Percentiles rank a stretch among this genome's conserved stretches.
phyloP scores from a whole-genome alignment of 1,140 invertebrate genomes.

The Habropoda laboriosa region DNA sequence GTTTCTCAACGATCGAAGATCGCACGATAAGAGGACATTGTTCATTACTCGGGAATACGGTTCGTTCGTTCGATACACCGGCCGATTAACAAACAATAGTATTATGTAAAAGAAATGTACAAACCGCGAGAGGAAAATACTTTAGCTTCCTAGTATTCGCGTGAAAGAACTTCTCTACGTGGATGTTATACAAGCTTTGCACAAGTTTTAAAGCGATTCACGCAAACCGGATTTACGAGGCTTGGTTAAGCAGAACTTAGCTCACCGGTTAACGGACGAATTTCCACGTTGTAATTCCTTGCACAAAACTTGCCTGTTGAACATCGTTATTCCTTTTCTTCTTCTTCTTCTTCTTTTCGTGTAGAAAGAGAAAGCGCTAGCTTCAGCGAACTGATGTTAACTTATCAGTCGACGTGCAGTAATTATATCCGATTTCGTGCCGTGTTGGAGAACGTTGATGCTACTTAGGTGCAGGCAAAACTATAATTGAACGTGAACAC shows the following conservation, averaged over 20 bases:
- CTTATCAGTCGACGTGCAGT: neutral
- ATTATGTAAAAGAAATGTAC: neutral
- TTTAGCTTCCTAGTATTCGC: neutral
- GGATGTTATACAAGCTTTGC: neutral
- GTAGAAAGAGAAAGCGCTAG: neutral
- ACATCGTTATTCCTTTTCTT: too few relatives aligned
- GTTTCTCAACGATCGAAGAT: neutral
- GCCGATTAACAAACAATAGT: neutral
- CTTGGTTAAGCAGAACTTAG: neutral
- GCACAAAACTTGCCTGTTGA: neutral
- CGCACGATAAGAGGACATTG: neutral
- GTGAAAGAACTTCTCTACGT: neutral
- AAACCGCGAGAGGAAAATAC: neutral
- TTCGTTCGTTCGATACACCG: neutral
- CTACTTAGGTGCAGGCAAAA: neutral
- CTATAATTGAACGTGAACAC: too few relatives aligned
- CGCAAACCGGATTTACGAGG: constrained; percentile 3
- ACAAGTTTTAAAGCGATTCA: neutral
- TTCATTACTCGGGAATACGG: neutral
- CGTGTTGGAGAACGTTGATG: neutral
- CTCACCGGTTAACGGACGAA: neutral
- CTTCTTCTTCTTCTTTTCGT: too few relatives aligned
- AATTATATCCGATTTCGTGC: too few relatives aligned
- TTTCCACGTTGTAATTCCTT: neutral
- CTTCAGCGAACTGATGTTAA: neutral